These are phyloP conservation scores for Naja naja DNA, from an alignment of 2,113 vertebrate species.

Conservation along the genomic window DNA sequence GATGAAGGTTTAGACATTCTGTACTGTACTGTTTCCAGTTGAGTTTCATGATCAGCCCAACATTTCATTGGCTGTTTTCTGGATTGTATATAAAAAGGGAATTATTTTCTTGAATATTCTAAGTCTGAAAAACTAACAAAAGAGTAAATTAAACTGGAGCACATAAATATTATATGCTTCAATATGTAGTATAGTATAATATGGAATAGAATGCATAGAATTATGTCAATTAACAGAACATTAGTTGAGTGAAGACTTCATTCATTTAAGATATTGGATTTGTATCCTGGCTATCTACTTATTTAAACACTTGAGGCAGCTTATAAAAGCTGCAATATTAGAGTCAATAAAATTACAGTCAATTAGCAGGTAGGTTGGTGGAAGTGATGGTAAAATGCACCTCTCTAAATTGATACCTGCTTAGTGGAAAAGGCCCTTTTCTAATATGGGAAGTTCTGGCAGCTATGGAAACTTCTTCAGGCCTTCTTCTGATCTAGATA, in stretches of 20 bases:
- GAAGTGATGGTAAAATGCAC: neutral
- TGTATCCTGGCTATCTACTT: neutral
- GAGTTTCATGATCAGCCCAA: neutral
- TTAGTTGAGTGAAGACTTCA: rapidly evolving
- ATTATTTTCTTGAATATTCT: neutral
- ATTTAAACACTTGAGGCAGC: neutral
- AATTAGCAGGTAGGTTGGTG: neutral
- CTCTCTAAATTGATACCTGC: neutral
- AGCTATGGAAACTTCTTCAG: neutral
- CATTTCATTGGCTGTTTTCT: neutral
- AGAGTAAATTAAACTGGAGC: neutral
- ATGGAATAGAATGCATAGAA: neutral
- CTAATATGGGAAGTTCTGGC: neutral
- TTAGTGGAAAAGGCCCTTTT: neutral
- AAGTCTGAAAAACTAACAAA: neutral
- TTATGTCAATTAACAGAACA: neutral
- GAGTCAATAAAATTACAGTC: neutral
- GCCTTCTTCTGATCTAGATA: neutral
- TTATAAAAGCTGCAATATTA: neutral
- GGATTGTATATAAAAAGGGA: neutral
- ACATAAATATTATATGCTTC: neutral
- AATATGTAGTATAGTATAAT: neutral
- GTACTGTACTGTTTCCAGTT: neutral
- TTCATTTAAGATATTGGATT: neutral
- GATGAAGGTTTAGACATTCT: neutral